A percentile compares a stretch with the other conserved stretches of the same genome.
Conservation (phyloP, 2,888 invertebrate genomes). For the Drosophila borealis region DNA sequence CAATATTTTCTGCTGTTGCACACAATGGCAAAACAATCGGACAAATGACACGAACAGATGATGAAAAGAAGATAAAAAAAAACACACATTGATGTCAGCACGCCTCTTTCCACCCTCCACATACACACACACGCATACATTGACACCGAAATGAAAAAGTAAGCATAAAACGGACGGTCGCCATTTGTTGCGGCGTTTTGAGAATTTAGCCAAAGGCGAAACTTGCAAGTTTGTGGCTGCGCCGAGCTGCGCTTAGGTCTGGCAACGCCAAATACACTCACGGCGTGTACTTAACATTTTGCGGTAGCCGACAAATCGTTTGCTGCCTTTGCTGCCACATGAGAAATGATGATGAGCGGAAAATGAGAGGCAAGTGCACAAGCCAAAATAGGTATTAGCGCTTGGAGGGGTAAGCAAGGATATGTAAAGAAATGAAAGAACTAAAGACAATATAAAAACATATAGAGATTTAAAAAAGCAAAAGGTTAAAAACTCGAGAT, state of each 20-base stretch:
- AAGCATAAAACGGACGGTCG: slow-evolving; percentile 45
- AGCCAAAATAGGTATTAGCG: not conserved
- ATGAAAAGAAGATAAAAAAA: not conserved
- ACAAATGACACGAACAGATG: slow-evolving; percentile 26
- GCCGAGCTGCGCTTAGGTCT: slow-evolving; percentile 1
- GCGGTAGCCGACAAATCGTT: no score
- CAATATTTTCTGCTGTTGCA: slow-evolving; percentile 67
- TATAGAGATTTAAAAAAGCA: not conserved
- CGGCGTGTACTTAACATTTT: slow-evolving; percentile 43
- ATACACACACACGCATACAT: no score
- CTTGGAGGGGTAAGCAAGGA: not conserved
- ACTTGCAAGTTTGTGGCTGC: slow-evolving; percentile 5
- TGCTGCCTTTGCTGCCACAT: no score
- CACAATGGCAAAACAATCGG: slow-evolving; percentile 48
- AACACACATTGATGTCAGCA: not conserved
- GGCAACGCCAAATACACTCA: slow-evolving; percentile 11
- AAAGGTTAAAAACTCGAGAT: not conserved
- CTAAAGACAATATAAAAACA: not conserved
- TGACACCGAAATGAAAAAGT: slow-evolving; percentile 18
- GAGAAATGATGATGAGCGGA: not conserved
- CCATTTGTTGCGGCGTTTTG: slow-evolving; percentile 68
- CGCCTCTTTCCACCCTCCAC: no score
- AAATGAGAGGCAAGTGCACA: not conserved
- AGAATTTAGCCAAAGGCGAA: slow-evolving; percentile 53
- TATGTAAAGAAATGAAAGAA: not conserved